These are phyloP conservation scores for Oreochromis tanganicae DNA, from an alignment of 2,113 vertebrate genomes.

Conservation along the genomic window DNA sequence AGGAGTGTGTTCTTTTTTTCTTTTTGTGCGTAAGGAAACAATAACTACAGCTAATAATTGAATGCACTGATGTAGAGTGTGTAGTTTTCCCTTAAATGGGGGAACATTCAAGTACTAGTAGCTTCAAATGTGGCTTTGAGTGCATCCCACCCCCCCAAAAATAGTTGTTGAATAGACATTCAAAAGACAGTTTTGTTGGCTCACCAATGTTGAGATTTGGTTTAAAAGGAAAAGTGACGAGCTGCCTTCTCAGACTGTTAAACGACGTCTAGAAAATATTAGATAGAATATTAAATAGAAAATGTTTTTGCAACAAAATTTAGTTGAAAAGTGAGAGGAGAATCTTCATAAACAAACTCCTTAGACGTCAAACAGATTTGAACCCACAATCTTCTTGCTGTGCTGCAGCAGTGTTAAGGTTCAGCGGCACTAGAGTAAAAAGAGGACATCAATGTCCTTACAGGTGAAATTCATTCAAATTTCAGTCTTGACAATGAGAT, in stretches of 20 bases:
- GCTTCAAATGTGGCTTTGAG: background rate
- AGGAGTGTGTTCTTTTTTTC: background rate
- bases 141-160: background rate
- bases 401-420: background rate
- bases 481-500: too few species aligned
- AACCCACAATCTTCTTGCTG: background rate
- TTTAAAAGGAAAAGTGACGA: background rate
- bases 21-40: background rate
- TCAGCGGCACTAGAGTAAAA: background rate
- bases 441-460: background rate
- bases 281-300: too few species aligned
- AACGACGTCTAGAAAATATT: background rate
- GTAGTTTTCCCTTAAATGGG: background rate
- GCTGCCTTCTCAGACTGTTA: background rate
- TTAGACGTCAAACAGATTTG: background rate
- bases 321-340: background rate
- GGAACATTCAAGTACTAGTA: background rate
- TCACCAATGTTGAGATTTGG: background rate
- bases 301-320: background rate
- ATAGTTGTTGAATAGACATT: background rate
- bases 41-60: background rate
- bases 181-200: background rate
- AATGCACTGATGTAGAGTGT: background rate
- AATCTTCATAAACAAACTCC: background rate
- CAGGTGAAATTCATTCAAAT: background rate